Evolutionary conservation across 2,888 invertebrate genomes (phyloP).

Genomic region (Agriopis aurantiaria): DNA sequence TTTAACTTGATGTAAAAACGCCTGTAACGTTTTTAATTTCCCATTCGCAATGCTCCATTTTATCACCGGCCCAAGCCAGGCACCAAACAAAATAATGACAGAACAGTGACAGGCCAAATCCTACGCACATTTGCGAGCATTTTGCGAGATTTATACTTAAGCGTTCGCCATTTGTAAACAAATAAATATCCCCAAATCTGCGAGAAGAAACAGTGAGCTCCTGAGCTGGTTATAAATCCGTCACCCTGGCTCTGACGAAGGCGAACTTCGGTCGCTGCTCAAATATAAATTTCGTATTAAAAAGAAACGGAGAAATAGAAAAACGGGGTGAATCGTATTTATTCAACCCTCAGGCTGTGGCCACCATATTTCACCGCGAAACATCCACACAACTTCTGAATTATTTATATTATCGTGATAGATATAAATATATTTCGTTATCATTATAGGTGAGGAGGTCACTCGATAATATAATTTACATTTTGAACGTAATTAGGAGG

Average conservation of each 20-base stretch:
- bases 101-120: conserved; percentile 41
- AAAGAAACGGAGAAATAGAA: conserved; percentile 48
- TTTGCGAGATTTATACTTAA: conserved; percentile 44
- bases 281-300: conserved; percentile 48
- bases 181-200: conserved; percentile 51
- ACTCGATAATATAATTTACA: neutral
- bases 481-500: too few species aligned
- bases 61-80: conserved; percentile 6
- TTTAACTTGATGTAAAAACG: neutral
- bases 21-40: conserved; percentile 8
- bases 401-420: conserved; percentile 77
- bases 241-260: conserved; percentile 50
- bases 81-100: conserved; percentile 38
- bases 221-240: conserved; percentile 61
- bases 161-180: conserved; percentile 48
- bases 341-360: conserved; percentile 63
- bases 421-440: conserved; percentile 68
- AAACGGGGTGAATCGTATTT: conserved; percentile 63
- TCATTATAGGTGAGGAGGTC: conserved; percentile 37
- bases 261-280: conserved; percentile 43
- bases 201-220: conserved; percentile 46
- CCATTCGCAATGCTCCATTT: conserved; percentile 15
- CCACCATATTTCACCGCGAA: conserved; percentile 74
- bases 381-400: conserved; percentile 70
- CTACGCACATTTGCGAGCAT: conserved; percentile 39